Conservation (phyloP, 2,888 invertebrate species). For the Catocala sponsa region DNA sequence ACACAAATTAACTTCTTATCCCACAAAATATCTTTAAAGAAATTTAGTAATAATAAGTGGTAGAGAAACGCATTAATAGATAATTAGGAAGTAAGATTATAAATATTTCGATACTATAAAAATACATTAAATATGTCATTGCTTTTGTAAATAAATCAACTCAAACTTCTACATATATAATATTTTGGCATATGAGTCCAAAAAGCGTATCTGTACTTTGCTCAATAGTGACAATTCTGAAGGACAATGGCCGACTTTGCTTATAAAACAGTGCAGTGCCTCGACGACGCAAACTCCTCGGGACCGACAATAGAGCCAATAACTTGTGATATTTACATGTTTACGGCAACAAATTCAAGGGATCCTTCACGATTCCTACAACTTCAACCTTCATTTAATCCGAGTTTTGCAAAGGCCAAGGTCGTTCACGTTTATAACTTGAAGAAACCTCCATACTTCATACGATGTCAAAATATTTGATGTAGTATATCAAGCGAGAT, state of each 20-base stretch:
- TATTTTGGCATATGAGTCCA: too few relatives aligned
- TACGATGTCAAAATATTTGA: slow-evolving; percentile 24
- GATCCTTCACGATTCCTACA: slow-evolving; percentile 29
- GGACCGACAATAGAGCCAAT: slow-evolving; percentile 30
- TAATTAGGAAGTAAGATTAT: too few relatives aligned
- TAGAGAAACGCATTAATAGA: too few relatives aligned
- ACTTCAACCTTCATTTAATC: slow-evolving; percentile 22
- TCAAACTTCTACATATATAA: too few relatives aligned
- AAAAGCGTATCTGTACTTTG: neutral
- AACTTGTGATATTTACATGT: slow-evolving; percentile 33
- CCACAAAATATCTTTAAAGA: too few relatives aligned
- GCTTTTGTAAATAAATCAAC: too few relatives aligned
- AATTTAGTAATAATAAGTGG: too few relatives aligned
- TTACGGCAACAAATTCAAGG: slow-evolving; percentile 25
- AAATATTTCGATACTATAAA: too few relatives aligned
- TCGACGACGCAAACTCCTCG: slow-evolving; percentile 10
- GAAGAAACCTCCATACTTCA: slow-evolving; percentile 26
- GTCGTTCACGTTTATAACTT: slow-evolving; percentile 17
- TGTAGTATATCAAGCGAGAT: slow-evolving; percentile 22
- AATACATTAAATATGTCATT: too few relatives aligned
- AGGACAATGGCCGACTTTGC: slow-evolving; percentile 19
- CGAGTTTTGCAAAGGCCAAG: slow-evolving; percentile 21
- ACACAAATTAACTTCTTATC: too few relatives aligned
- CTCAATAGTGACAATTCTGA: slow-evolving; percentile 12
- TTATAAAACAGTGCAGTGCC: slow-evolving; percentile 21